These are phyloP conservation scores for Acanthornis magna DNA, from an alignment of 2,797 vertebrate species.

Conservation along the genomic window DNA sequence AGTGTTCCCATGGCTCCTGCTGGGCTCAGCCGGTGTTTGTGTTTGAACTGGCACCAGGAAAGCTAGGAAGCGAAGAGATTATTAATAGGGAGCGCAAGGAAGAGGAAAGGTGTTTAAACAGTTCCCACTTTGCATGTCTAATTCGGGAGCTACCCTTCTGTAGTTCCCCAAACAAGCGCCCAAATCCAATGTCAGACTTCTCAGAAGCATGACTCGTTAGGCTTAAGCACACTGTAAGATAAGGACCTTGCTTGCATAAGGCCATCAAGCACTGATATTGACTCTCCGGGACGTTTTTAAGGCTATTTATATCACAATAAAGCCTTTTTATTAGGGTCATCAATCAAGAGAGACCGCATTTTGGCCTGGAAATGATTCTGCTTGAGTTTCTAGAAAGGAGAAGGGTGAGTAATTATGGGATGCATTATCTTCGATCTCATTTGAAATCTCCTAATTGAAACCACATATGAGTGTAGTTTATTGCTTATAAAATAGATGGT, in stretches of 20 bases:
- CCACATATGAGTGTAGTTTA: slow-evolving; percentile 55
- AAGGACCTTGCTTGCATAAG: slow-evolving; percentile 70
- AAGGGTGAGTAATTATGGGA: slow-evolving; percentile 71
- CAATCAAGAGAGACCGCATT: slow-evolving; percentile 71
- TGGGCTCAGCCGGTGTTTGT: slow-evolving; percentile 26
- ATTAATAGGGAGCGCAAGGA: slow-evolving; percentile 27
- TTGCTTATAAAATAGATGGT: slow-evolving; percentile 72
- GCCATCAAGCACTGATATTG: slow-evolving; percentile 75
- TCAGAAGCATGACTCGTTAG: slow-evolving; percentile 66
- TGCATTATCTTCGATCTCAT: slow-evolving; percentile 75
- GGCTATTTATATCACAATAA: slow-evolving; percentile 80
- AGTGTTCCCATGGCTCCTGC: slow-evolving; percentile 32
- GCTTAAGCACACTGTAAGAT: slow-evolving; percentile 58
- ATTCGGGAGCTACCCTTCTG: slow-evolving; percentile 31
- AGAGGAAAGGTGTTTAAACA: slow-evolving; percentile 55
- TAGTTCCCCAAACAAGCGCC: slow-evolving; percentile 42
- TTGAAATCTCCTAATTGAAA: slow-evolving; percentile 76
- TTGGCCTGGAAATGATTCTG: slow-evolving; percentile 71
- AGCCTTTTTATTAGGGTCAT: slow-evolving; percentile 73
- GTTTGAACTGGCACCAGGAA: slow-evolving; percentile 46
- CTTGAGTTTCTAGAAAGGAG: slow-evolving; percentile 58
- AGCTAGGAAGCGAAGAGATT: slow-evolving; percentile 22
- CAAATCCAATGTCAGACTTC: slow-evolving; percentile 65
- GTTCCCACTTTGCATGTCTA: slow-evolving; percentile 34
- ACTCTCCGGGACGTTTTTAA: slow-evolving; percentile 73